Evolutionary conservation across 1,140 invertebrate genomes (phyloP).

Genomic region (Papilio dardanus): DNA sequence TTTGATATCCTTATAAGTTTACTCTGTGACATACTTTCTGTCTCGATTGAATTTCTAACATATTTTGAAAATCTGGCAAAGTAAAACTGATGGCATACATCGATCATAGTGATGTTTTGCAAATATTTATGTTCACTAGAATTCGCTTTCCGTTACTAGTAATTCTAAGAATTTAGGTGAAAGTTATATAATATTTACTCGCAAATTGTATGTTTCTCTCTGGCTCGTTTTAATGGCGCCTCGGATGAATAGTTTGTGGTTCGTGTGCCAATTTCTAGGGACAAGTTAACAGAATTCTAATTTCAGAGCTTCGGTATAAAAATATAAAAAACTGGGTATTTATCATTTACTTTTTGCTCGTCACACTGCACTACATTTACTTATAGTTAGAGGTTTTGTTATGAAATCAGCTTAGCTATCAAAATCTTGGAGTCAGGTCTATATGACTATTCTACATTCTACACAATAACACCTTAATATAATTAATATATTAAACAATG

Average conservation of each 20-base stretch:
- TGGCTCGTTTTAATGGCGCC: slow-evolving; percentile 16
- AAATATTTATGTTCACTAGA: background rate
- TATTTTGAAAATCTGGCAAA: background rate
- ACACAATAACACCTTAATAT: too few relatives aligned
- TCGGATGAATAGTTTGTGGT: background rate
- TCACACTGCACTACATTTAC: too few relatives aligned
- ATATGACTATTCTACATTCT: too few relatives aligned
- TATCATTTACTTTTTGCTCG: too few relatives aligned
- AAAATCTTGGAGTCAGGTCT: too few relatives aligned
- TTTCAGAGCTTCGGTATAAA: background rate
- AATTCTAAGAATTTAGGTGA: background rate
- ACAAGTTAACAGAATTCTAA: slow-evolving; percentile 20
- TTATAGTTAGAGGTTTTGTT: too few relatives aligned
- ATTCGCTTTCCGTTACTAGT: background rate
- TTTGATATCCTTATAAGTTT: background rate
- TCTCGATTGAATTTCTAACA: background rate
- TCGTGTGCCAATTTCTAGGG: slow-evolving; percentile 28
- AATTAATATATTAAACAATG: too few relatives aligned
- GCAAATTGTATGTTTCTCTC: slow-evolving; percentile 2
- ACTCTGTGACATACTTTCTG: background rate
- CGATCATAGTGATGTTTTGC: background rate
- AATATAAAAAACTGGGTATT: background rate
- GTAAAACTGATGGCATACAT: background rate
- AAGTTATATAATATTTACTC: slow-evolving; percentile 7
- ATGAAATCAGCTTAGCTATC: too few relatives aligned